These are phyloP conservation scores for Chrysolina oricalcia DNA, from an alignment of 2,888 invertebrate genomes.

Conservation along the genomic window DNA sequence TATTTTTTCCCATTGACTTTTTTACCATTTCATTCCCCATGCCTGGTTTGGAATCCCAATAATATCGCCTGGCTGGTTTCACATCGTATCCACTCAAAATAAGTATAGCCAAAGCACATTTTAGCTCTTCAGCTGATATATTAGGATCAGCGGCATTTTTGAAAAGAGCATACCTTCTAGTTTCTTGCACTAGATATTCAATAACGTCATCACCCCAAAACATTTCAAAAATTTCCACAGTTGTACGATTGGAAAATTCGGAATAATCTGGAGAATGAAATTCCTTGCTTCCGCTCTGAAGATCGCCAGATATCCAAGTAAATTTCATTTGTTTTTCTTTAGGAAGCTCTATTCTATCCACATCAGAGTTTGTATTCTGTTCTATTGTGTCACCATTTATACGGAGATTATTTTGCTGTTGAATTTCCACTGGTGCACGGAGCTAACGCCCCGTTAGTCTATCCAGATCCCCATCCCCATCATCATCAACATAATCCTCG, in stretches of 20 bases:
- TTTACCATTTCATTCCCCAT: background rate
- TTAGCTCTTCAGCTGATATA: background rate
- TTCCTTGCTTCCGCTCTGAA: background rate
- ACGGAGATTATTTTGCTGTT: too few species aligned
- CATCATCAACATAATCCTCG: background rate
- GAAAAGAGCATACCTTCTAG: background rate
- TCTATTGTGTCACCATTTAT: conserved; percentile 2
- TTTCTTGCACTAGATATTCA: conserved; percentile 8
- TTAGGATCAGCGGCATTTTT: background rate
- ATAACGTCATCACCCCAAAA: conserved; percentile 36
- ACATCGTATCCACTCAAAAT: background rate
- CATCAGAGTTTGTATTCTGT: background rate
- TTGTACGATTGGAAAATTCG: background rate
- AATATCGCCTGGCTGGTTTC: background rate
- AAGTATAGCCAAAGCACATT: background rate
- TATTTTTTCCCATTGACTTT: background rate
- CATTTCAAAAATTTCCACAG: conserved; percentile 34
- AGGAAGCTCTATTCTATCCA: background rate
- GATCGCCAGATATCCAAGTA: conserved; percentile 6
- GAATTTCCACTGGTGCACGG: conserved; percentile 9
- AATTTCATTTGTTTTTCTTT: conserved; percentile 1
- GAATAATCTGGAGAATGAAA: conserved; percentile 17
- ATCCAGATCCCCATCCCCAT: conserved; percentile 9
- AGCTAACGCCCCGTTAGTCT: conserved; percentile 9
- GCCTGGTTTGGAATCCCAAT: background rate